Evolutionary conservation across 2,113 vertebrate genomes (phyloP).

Genomic region (Zingel zingel): DNA sequence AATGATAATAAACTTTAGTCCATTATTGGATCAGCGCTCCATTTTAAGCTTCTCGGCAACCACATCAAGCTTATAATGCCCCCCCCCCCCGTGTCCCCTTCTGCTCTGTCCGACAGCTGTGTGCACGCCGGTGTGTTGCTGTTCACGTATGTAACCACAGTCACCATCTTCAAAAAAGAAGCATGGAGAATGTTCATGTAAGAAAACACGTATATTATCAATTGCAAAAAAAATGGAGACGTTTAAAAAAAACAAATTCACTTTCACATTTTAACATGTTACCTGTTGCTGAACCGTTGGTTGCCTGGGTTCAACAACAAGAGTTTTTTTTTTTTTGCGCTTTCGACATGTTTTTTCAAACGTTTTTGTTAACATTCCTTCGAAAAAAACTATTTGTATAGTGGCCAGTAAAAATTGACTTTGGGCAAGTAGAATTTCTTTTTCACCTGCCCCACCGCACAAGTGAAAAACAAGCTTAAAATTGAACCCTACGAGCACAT

Average conservation of each 20-base stretch:
- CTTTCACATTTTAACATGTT: no score
- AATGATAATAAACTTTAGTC: slow-evolving; percentile 76
- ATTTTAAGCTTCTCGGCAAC: slow-evolving; percentile 69
- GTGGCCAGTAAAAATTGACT: no score
- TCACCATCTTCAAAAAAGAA: background rate
- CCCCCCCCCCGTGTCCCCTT: slow-evolving; percentile 28
- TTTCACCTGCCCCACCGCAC: no score
- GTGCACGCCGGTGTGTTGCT: background rate
- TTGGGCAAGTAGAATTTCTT: no score
- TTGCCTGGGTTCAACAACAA: no score
- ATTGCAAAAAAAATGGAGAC: background rate
- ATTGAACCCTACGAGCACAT: no score
- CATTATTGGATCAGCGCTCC: slow-evolving; percentile 75
- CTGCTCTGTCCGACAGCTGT: background rate
- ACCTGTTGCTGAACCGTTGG: background rate
- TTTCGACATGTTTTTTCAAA: no score
- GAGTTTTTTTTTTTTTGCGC: no score
- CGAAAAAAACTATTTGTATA: no score
- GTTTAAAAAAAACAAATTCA: background rate
- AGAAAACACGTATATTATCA: background rate
- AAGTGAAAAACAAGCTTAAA: no score
- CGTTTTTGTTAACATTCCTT: no score
- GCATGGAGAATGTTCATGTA: background rate
- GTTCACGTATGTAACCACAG: slow-evolving; percentile 22
- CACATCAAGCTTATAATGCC: slow-evolving; percentile 67